Conservation (phyloP, 1,140 invertebrate species). For the Cryptotermes secundus region DNA sequence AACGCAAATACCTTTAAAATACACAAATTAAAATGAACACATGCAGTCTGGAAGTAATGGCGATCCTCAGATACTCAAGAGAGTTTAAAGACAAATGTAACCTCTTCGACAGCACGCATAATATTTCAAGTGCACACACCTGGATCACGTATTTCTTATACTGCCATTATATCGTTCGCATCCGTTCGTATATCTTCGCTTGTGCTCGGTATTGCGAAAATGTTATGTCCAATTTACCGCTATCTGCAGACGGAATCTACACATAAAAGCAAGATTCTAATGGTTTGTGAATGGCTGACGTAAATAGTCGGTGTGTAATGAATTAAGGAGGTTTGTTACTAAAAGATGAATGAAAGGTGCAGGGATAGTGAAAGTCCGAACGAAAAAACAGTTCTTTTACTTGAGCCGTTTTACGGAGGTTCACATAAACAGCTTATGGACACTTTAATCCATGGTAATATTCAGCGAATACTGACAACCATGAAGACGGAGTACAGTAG, state of each 20-base stretch:
- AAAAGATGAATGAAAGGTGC: too few species aligned
- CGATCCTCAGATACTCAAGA: neutral
- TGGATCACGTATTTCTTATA: neutral
- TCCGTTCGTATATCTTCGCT: neutral
- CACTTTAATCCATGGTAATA: conserved; percentile 50
- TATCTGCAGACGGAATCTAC: neutral
- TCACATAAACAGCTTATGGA: conserved; percentile 70
- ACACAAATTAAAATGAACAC: neutral
- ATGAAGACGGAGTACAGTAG: too few species aligned
- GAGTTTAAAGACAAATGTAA: neutral
- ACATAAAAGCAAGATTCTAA: too few species aligned
- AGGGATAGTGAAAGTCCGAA: too few species aligned
- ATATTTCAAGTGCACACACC: neutral
- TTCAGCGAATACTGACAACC: neutral
- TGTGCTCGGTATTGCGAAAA: neutral
- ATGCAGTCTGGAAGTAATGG: neutral
- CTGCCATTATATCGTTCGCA: neutral
- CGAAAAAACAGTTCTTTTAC: conserved; percentile 38
- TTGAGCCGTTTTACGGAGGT: conserved; percentile 71
- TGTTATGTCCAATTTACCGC: neutral
- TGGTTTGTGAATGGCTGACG: neutral
- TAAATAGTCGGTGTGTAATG: too few species aligned
- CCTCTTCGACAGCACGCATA: neutral
- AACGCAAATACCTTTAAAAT: neutral
- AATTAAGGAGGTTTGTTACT: too few species aligned